Base-by-base conservation (phyloP, 2,797 vertebrate genomes). In the Takifugu rubripes region DNA sequence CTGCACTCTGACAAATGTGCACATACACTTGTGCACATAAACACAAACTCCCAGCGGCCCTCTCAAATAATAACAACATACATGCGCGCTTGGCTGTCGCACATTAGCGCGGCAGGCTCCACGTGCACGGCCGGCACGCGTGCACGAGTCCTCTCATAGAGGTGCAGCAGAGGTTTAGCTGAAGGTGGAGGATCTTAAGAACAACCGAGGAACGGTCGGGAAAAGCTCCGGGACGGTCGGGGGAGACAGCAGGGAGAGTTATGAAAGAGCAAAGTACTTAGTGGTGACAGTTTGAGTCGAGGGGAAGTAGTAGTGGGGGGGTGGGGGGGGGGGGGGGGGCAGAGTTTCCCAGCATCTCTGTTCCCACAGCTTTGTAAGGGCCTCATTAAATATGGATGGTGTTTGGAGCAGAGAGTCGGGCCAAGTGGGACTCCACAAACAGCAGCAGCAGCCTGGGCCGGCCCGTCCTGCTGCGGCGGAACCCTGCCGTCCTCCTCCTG, bases 301-400 rank as follows among this genome's bases (percentile, higher is more conserved):
- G 48, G 26, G 58, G 47, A 56, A 27, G 49, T 5, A 26, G 56
- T 55, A 59, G 40, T 25, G 44, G 49, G 12, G 56, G 25, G 21
- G n/a, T n/a, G n/a, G 27, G 14, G 6, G 17, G 50, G n/a, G 27
- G 54, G 52, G 45, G 44, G 42, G 43, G 5, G 14, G n/a, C 3
- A 17, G 43, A 72, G 65, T 83, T n/a, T 75, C 69, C 58, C 69
- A 71, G 76, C 79, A 77, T 85, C 77, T 83, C 72, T 78, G 77
- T 83, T 88, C 79, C 72, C 77, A 74, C 66, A 63, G 77, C 82
- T 88, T 89, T 90, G 79, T 86, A 58, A 79, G 76, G 74, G 74
- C 58, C 57, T 81, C 67, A 82, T 91, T 87, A 91, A 90, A 83
- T 82, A 90, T 91, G 72, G 48, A 91, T 90, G 73, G 21, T 83